Evolutionary conservation across 2,888 invertebrate species (phyloP).

Genomic region (Herminia tarsipennalis): DNA sequence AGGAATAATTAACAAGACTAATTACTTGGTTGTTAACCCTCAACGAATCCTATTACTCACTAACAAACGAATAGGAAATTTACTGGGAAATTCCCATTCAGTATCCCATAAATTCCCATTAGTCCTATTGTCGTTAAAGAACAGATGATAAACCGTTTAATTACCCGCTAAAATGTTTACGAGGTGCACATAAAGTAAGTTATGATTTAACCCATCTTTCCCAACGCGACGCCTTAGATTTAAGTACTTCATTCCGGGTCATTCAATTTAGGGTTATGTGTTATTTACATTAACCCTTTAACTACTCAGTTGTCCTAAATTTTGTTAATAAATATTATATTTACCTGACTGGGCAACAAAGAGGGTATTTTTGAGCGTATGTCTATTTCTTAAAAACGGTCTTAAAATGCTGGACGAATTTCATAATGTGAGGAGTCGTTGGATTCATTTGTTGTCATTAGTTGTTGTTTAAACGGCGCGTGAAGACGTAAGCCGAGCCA

Average conservation of each 20-base stretch:
- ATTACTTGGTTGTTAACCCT: too few species aligned
- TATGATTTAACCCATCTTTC: constrained; percentile 12
- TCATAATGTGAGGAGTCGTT: too few species aligned
- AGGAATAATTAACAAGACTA: too few species aligned
- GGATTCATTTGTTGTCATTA: too few species aligned
- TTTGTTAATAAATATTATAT: neutral
- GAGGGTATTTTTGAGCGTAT: too few species aligned
- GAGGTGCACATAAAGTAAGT: constrained; percentile 18
- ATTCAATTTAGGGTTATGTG: neutral
- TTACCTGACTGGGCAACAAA: too few species aligned
- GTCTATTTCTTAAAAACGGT: too few species aligned
- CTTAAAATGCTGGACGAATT: too few species aligned
- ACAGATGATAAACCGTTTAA: constrained; percentile 29
- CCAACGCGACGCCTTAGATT: neutral
- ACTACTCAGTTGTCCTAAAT: neutral
- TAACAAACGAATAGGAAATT: neutral
- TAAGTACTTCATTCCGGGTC: neutral
- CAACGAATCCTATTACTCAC: too few species aligned
- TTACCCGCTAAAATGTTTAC: constrained; percentile 35
- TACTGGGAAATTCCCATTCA: constrained; percentile 11
- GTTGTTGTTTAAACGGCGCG: too few species aligned
- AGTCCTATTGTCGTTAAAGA: constrained; percentile 20
- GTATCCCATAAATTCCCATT: constrained; percentile 25
- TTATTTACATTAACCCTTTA: neutral
- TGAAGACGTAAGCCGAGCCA: too few species aligned